These are phyloP conservation scores for Nymphalis polychloros DNA, from an alignment of 2,888 invertebrate genomes.

Conservation along the genomic window DNA sequence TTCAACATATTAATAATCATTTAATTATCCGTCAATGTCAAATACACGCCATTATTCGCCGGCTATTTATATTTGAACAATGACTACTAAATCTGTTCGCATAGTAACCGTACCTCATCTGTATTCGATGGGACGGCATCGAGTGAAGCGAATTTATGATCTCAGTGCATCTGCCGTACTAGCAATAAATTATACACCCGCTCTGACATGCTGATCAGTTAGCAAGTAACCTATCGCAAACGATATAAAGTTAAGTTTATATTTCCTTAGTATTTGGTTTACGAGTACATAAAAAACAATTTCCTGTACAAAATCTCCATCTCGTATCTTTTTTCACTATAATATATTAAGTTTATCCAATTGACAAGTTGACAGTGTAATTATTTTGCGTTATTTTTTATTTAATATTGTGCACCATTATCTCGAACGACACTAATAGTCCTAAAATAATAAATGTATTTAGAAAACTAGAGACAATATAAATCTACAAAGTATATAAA, in stretches of 20 bases:
- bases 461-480: no score
- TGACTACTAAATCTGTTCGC: slow-evolving; percentile 30
- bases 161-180: slow-evolving; percentile 48
- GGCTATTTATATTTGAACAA: slow-evolving; percentile 27
- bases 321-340: no score
- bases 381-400: no score
- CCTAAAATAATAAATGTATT: no score
- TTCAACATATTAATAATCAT: not conserved
- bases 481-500: no score
- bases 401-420: no score
- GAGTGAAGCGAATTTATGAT: slow-evolving; percentile 64
- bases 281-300: no score
- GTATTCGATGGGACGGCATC: slow-evolving; percentile 61
- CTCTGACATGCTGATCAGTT: slow-evolving; percentile 19
- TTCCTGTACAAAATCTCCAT: no score
- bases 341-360: no score
- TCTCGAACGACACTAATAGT: no score
- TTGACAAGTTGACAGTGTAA: no score
- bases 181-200: slow-evolving; percentile 29
- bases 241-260: not conserved
- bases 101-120: slow-evolving; percentile 46
- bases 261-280: not conserved
- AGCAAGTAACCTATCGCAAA: slow-evolving; percentile 10
- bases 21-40: slow-evolving; percentile 2
- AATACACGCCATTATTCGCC: slow-evolving; percentile 4